Evolutionary conservation across 2,888 invertebrate genomes (phyloP), one percentile per base, ranked within the genome.

Genomic region (Electrophaes corylata): DNA sequence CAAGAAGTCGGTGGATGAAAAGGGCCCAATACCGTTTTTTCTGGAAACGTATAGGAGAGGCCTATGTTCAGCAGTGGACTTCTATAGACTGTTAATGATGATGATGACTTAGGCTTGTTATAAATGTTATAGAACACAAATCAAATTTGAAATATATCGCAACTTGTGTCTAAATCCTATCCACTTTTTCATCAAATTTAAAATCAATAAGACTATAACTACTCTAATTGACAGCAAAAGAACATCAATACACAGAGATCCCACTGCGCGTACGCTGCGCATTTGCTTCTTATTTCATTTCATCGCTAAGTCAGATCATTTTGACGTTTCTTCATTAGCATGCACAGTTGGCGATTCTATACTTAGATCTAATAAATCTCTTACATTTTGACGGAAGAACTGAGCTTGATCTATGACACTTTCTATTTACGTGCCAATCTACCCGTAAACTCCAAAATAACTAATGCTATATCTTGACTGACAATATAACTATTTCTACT

Each of bases 401-500:
- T 58, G 47, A 47, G 61, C 55, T 60, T 66, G 66, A 66, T 66
- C 59, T 66, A 66, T 65, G 66, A 62, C 62, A 60, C 57, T 59
- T 60, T 65, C 65, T 66, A 66, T 66, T 62, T 65, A 48, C 23
- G 65, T 50, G 61, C 62, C 45, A 53, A 57, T 50, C 49, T 56
- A 39, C 26, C 39, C 18, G 45, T 33, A 40, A 14, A 12, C 18
- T 19, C 55, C 50, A n/a, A 51, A 51, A 47, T 54, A 50, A 58
- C 44, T 45, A 48, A 46, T 44, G 49, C 31, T 31, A 26, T 37
- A 55, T 46, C 45, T 19, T 45, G 19, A 16, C 8, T 41, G 12
- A n/a, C 40, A 11, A 23, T 14, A 8, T 43, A n/a, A 26, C 8
- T 26, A 41, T 37, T 37, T 8, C 26, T 29, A 29, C 26, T 29